A percentile compares a stretch with the other conserved stretches of the same genome.
Evolutionary conservation across 2,888 invertebrate species (phyloP).

Genomic region (Leptinotarsa juncta): DNA sequence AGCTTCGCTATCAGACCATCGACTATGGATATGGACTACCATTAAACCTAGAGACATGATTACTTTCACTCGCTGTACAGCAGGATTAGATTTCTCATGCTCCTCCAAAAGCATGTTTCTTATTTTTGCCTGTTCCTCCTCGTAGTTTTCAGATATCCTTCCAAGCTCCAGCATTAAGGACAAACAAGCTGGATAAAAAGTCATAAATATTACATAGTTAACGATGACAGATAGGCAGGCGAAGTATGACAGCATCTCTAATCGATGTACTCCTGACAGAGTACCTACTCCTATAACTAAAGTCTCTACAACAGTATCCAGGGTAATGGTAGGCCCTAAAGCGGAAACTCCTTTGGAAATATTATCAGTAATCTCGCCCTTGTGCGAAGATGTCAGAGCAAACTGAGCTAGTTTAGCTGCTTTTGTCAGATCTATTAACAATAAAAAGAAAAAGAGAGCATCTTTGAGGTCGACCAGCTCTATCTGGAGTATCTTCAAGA

Average conservation of each 20-base stretch:
- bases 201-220: conserved; percentile 93
- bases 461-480: conserved; percentile 91
- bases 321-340: conserved; percentile 88
- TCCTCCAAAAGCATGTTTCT: conserved; percentile 70
- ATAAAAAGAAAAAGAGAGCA: conserved; percentile 89
- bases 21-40: conserved; percentile 85
- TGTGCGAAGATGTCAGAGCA: conserved; percentile 82
- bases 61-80: conserved; percentile 91
- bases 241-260: conserved; percentile 91
- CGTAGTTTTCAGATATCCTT: conserved; percentile 55
- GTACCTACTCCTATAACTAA: conserved; percentile 92
- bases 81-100: conserved; percentile 90
- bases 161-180: conserved; percentile 86
- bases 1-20: conserved; percentile 50
- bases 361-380: conserved; percentile 85
- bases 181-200: conserved; percentile 93
- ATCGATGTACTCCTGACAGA: conserved; percentile 85
- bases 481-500: conserved; percentile 86
- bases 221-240: conserved; percentile 91
- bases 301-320: conserved; percentile 90
- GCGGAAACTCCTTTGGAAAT: conserved; percentile 89
- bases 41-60: conserved; percentile 94
- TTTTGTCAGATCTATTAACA: conserved; percentile 92
- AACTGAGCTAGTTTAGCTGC: conserved; percentile 87
- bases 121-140: conserved; percentile 56